Evolutionary conservation across 2,888 invertebrate genomes (phyloP).

Genomic region (Exephanes ischioxanthus): DNA sequence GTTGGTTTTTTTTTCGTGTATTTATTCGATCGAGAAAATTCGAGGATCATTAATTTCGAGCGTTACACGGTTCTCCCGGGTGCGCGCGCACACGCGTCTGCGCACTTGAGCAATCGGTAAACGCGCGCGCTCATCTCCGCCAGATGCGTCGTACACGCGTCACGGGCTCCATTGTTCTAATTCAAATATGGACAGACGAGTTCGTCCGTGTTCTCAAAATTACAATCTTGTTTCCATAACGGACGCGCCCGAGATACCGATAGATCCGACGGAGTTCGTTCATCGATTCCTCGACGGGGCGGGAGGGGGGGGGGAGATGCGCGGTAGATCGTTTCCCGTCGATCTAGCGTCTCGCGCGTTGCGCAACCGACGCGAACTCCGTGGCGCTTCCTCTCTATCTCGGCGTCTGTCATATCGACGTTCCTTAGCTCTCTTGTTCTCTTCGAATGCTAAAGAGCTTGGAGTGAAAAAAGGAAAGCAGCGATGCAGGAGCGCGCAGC

Average conservation of each 20-base stretch:
- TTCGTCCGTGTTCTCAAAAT: constrained; percentile 59
- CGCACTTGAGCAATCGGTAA: constrained; percentile 9
- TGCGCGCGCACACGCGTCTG: neutral
- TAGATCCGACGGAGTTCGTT: constrained; percentile 38
- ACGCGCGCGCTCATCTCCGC: constrained; percentile 23
- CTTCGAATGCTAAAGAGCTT: constrained; percentile 24
- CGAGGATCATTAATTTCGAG: constrained; percentile 78
- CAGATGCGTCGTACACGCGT: neutral
- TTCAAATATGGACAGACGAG: constrained; percentile 73
- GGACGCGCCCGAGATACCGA: constrained; percentile 21
- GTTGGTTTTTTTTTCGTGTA: constrained; percentile 11
- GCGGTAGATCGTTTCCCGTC: constrained; percentile 54
- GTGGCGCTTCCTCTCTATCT: constrained; percentile 10
- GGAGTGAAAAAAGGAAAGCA: neutral
- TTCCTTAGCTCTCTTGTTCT: constrained; percentile 1
- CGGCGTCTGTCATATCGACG: neutral
- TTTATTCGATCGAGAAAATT: constrained; percentile 53
- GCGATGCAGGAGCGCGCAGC: neutral
- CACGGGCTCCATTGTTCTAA: constrained; percentile 77
- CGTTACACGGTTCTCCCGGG: constrained; percentile 68
- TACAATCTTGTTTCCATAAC: constrained; percentile 52
- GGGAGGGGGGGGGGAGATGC: neutral
- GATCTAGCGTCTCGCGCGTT: constrained; percentile 21
- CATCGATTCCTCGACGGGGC: constrained; percentile 33
- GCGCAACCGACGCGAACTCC: constrained; percentile 32